Conservation (phyloP, 2,888 invertebrate genomes). For the Endomychus coccineus region DNA sequence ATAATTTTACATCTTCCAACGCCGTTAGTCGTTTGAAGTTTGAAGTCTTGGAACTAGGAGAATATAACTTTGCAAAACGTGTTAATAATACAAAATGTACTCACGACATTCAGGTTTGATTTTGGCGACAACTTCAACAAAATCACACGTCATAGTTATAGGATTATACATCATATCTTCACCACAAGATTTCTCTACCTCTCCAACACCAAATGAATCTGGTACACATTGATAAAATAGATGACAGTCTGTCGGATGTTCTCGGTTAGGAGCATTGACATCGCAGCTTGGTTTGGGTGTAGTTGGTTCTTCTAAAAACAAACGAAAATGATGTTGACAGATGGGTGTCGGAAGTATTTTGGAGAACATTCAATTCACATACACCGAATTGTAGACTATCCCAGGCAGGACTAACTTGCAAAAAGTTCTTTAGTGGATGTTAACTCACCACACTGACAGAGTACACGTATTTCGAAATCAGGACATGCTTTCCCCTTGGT, state of each 20-base stretch:
- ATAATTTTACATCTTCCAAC: no score
- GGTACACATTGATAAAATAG: constrained; percentile 59
- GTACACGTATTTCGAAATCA: constrained; percentile 77
- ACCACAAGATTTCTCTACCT: constrained; percentile 59
- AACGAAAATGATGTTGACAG: no score
- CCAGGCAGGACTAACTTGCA: no score
- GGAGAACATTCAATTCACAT: no score
- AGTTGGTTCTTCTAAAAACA: no score
- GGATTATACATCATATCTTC: constrained; percentile 62
- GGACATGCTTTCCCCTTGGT: constrained; percentile 48
- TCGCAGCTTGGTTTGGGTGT: constrained; percentile 5
- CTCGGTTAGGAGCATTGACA: constrained; percentile 46
- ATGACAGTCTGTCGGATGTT: constrained; percentile 59
- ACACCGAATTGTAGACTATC: no score
- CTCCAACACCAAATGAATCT: constrained; percentile 25
- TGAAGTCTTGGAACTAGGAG: no score
- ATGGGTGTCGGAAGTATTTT: no score
- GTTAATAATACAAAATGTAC: no score
- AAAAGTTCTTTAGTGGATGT: no score
- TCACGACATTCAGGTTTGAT: constrained; percentile 54
- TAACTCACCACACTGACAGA: constrained; percentile 55
- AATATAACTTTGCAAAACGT: no score
- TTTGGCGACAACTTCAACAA: constrained; percentile 45
- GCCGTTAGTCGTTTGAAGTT: no score
- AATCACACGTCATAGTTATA: constrained; percentile 47